Evolutionary conservation across 1,140 invertebrate genomes (phyloP), one percentile per base, ranked within the genome.

Genomic region (Drosophila murphyi): DNA sequence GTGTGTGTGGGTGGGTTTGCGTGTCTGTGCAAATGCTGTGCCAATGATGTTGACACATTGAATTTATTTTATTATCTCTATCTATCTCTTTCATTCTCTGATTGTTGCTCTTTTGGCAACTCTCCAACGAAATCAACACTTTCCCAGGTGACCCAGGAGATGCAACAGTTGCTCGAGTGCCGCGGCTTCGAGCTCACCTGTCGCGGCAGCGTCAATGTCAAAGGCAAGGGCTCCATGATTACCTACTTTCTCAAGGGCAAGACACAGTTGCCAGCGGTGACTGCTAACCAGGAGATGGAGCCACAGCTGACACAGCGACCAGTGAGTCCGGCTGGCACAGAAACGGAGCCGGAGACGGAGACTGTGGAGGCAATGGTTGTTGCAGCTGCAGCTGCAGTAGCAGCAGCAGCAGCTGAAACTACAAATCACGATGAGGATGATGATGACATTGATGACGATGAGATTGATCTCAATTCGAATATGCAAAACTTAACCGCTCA

Each of bases 181-280:
- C 95, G 96, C 67, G 96, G 96, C 45, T 98, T 96, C 92, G 94
- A 95, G 39, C 93, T 97, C 5, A 95, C 94, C 2, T 97, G 96
- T 91, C 94, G 97, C 8, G 97, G 97, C 0, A 95, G 94, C 3
- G 96, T 98, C 20, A 95, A 97, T 76, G 97, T 98, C 2, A 98
- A 98, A 93, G 98, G 98, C 28, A 98, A 98, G 93, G 98, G 98
- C 0, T 96, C 97, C 48, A 98, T 98, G 97, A 95, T 97, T n/a
- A 98, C 98, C 0, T 98, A 97, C 93, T 97, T 98, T 91, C 94
- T 98, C 1, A 92, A 92, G 48, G 91, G 80, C 34, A 50, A 95
- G 96, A 59, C 96, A 94, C 54, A 64, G 2, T 43, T 65, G 6
- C 70, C 76, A 2, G 3, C 92, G 85, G 63, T 43, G 52, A 78